phyloP scores from a whole-genome alignment of 2,113 vertebrate species.

The Riparia riparia region DNA sequence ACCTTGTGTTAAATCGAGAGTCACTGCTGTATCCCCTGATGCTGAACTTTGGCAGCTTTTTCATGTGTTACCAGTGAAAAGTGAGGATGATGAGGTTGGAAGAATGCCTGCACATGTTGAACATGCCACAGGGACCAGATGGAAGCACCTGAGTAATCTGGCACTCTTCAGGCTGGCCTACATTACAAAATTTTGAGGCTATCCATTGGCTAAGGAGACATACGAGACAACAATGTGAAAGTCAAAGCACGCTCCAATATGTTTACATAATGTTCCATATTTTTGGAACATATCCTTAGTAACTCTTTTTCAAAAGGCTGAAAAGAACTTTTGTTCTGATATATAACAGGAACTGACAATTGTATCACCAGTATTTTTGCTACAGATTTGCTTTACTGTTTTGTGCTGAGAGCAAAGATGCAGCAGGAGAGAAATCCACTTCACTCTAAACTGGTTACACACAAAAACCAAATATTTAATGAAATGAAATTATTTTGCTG shows the following conservation, averaged over 20 bases:
- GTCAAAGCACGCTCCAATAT: neutral
- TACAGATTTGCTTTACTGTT: neutral
- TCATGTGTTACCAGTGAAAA: neutral
- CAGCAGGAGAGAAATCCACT: neutral
- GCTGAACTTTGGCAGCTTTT: neutral
- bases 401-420: neutral
- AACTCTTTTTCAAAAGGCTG: neutral
- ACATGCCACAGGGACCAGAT: constrained; percentile 6
- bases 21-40: neutral
- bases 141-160: constrained; percentile 41
- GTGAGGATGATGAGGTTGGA: neutral
- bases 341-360: neutral
- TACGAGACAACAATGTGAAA: neutral
- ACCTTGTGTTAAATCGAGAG: neutral
- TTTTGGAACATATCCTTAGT: neutral
- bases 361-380: neutral
- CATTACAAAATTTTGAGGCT: neutral
- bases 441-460: neutral
- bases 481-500: neutral
- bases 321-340: neutral
- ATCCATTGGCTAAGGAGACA: neutral
- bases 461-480: neutral
- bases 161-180: constrained; percentile 9
- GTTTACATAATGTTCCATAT: neutral
- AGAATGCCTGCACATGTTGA: neutral